Conservation (phyloP, 2,113 vertebrate species). For the Phylloscopus trochilus region DNA sequence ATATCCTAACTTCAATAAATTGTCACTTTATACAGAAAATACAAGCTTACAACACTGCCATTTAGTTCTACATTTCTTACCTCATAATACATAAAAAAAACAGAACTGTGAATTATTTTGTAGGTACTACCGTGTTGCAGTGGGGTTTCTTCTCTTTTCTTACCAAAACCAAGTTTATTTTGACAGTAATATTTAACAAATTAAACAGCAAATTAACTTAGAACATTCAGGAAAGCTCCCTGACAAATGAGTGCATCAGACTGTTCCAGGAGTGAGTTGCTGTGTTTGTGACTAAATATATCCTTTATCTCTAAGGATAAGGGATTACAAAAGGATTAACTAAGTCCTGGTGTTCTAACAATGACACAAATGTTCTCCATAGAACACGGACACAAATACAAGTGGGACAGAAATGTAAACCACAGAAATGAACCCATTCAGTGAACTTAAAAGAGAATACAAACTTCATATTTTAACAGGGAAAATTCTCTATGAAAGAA, state of each 20-base stretch:
- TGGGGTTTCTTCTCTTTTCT: background rate
- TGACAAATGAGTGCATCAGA: background rate
- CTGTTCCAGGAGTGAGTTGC: background rate
- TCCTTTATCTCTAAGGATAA: background rate
- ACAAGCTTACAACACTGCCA: background rate
- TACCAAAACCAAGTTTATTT: background rate
- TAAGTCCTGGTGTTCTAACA: background rate
- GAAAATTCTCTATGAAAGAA: background rate
- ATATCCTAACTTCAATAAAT: background rate
- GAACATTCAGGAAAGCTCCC: background rate
- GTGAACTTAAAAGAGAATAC: background rate
- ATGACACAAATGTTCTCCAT: background rate
- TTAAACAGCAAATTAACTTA: background rate
- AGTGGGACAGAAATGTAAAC: background rate
- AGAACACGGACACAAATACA: background rate
- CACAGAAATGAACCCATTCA: background rate
- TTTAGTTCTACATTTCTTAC: background rate
- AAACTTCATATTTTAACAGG: background rate
- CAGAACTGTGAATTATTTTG: background rate
- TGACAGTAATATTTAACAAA: background rate
- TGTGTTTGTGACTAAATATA: background rate
- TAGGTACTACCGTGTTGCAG: background rate
- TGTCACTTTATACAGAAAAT: background rate
- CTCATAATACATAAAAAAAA: background rate
- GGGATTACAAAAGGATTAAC: background rate